Percentiles rank a stretch among this genome's conserved stretches.
These are phyloP conservation scores for Caradrina clavipalpis DNA, from an alignment of 2,888 invertebrate genomes.

Conservation along the genomic window DNA sequence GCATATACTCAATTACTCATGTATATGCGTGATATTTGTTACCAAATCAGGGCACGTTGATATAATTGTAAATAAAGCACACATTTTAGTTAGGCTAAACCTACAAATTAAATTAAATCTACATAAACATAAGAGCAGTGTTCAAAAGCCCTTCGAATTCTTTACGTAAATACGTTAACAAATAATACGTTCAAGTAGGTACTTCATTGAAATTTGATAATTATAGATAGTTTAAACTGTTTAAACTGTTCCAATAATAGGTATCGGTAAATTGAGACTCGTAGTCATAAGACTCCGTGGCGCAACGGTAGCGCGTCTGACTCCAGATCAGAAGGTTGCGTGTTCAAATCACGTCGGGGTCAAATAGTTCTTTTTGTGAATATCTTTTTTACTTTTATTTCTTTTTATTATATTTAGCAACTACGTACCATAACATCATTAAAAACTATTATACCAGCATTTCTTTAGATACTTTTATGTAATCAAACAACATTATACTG, in stretches of 20 bases:
- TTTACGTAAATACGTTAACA: not conserved
- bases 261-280: rapidly evolving
- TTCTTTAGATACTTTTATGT: too few relatives aligned
- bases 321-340: conserved; percentile 99
- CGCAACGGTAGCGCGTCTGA: conserved; percentile 99
- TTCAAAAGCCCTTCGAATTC: not conserved
- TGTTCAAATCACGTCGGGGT: conserved; percentile 99
- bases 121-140: not conserved
- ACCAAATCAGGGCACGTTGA: too few relatives aligned
- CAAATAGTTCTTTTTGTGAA: conserved; percentile 82
- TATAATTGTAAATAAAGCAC: too few relatives aligned
- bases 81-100: too few relatives aligned
- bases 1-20: too few relatives aligned
- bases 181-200: not conserved
- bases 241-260: not conserved
- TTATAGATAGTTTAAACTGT: not conserved
- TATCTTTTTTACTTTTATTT: not conserved
- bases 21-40: too few relatives aligned
- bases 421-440: too few relatives aligned
- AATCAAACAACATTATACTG: too few relatives aligned
- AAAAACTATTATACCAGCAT: too few relatives aligned
- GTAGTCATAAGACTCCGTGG: conserved; percentile 94
- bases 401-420: not conserved
- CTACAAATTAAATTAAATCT: too few relatives aligned
- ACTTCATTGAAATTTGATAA: not conserved